Base-by-base conservation (phyloP, 2,113 vertebrate species). In the Ivindomyrus marchei region DNA sequence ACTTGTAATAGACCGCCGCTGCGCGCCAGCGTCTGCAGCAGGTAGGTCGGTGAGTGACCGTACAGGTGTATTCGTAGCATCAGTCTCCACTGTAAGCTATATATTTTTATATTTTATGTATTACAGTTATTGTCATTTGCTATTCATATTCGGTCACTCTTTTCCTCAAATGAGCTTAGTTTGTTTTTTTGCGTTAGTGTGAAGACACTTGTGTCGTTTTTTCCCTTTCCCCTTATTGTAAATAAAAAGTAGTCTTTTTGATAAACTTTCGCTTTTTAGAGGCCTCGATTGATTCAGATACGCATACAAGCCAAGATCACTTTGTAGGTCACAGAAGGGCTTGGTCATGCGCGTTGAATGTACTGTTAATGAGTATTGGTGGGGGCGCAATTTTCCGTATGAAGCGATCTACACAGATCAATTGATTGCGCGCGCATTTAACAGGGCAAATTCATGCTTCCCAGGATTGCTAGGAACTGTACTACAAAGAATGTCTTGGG, bases 1-100 rank as follows among this genome's bases (percentile, higher is more conserved):
- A 10, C 70, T 88, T 87, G 91, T 88, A 91, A 91, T 92, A 90
- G 90, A 21, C 21, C 46, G 21, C 36, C 39, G 39, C 42, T 84
- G 19, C 80, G 9, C 45, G 19, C 7, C 42, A 21, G 83, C 2
- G 8, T 10, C 45, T 85, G 7, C 8, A 46, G 39, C 83, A 46
- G 83, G 83, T 85, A 85, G 19, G 19, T 47, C 45, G 83, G 8
- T 47, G 83, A 10, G 45, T n/a, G 42, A 42, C 21, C 2, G 45
- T n/a, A 47, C 42, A 85, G 83, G 83, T 85, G 39, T 15, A 21
- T 39, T 84, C 39, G 31, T 3, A 4, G 17, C 13, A 9, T 10
- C 17, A 50, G 21, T 52, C 86, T 88, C 31, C 39, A 77, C 31
- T 17, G 5, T 39, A 39, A 27, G 31, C 31, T 77, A 36, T 77